These are phyloP conservation scores for Magallana angulata DNA, from an alignment of 1,140 invertebrate genomes.

Conservation along the genomic window DNA sequence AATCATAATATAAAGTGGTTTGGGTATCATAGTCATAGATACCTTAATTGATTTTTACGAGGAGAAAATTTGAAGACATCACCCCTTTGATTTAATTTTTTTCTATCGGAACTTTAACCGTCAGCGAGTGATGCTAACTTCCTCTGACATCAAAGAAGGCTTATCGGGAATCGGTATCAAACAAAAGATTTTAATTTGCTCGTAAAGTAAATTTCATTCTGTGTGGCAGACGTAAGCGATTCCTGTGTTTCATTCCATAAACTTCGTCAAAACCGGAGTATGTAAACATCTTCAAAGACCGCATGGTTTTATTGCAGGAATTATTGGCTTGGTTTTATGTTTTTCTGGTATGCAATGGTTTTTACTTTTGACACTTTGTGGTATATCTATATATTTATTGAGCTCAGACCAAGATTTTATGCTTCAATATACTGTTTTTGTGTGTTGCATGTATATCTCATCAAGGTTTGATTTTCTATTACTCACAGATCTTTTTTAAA, in stretches of 20 bases:
- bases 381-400: constrained; percentile 35
- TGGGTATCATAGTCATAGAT: too few relatives aligned
- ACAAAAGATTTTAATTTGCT: constrained; percentile 52
- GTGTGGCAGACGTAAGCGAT: constrained; percentile 43
- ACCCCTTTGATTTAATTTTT: neutral
- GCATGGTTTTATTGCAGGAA: constrained; percentile 18
- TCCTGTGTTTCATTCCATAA: constrained; percentile 6
- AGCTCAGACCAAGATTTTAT: constrained; percentile 21
- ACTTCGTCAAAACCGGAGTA: neutral
- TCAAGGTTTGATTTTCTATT: neutral
- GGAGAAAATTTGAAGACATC: neutral
- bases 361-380: constrained; percentile 26
- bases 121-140: constrained; percentile 43
- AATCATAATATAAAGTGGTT: too few relatives aligned
- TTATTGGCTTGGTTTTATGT: constrained; percentile 24
- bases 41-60: neutral
- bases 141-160: constrained; percentile 51
- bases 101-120: neutral
- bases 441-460: neutral
- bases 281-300: constrained; percentile 28
- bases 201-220: constrained; percentile 37
- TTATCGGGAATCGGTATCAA: constrained; percentile 54
- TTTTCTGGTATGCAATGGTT: constrained; percentile 25
- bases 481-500: too few relatives aligned
- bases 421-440: neutral